phyloP scores from a whole-genome alignment of 2,797 vertebrate genomes.

The Graptemys geographica region DNA sequence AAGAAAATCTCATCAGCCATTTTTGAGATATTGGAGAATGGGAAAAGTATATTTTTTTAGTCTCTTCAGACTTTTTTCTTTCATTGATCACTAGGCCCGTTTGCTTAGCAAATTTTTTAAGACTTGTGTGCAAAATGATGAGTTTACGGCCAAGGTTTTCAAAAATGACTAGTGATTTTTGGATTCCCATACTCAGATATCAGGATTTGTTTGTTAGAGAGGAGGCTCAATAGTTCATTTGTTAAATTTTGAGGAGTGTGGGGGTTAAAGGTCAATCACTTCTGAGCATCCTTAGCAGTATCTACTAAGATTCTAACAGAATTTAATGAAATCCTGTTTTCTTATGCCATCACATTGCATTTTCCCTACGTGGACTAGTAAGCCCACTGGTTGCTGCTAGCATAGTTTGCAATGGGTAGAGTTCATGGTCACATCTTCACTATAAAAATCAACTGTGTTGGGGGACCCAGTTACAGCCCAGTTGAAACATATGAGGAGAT shows the following conservation, averaged over 20 bases:
- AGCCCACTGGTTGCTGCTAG: background rate
- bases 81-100: background rate
- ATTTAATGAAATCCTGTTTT: background rate
- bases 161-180: background rate
- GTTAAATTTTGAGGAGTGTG: background rate
- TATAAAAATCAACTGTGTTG: background rate
- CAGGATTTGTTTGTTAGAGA: background rate
- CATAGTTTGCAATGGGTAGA: background rate
- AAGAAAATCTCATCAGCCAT: background rate
- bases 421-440: background rate
- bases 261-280: background rate
- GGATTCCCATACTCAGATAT: background rate
- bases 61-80: background rate
- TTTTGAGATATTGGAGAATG: background rate
- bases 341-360: background rate
- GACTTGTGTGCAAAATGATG: background rate
- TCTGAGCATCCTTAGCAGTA: fast-evolving
- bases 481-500: background rate
- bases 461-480: background rate
- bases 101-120: background rate
- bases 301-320: background rate
- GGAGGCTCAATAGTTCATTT: background rate
- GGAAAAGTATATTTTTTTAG: background rate
- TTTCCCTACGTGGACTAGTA: background rate
- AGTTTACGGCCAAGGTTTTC: background rate